Conservation (phyloP, 2,113 vertebrate genomes). For the Neogobius melanostomus region DNA sequence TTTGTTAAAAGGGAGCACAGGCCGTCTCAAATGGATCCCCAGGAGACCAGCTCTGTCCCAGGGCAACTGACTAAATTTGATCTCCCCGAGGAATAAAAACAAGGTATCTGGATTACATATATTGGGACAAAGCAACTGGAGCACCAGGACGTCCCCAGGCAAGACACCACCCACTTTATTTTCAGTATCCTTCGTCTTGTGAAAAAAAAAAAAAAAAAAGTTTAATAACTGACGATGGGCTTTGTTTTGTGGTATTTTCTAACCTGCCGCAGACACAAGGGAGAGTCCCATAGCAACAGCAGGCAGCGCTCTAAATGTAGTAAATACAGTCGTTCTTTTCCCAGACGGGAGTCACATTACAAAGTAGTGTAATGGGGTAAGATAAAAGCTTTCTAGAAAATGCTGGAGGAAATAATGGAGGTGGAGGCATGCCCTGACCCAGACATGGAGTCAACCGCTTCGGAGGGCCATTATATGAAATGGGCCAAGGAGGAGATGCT, state of each 20-base stretch:
- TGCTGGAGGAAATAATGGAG: background rate
- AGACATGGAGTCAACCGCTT: background rate
- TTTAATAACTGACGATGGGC: background rate
- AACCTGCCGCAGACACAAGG: background rate
- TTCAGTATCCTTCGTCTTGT: background rate
- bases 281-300: background rate
- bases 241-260: background rate
- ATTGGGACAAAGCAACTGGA: conserved; percentile 13
- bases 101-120: conserved; percentile 19
- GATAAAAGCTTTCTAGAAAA: conserved; percentile 2
- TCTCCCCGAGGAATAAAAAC: conserved; percentile 24
- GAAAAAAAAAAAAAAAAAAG: too few species aligned
- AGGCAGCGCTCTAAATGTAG: background rate
- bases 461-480: background rate
- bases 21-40: conserved; percentile 40
- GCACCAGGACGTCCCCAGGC: conserved; percentile 2
- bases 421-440: background rate
- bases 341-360: background rate
- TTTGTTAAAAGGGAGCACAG: conserved; percentile 36
- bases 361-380: background rate
- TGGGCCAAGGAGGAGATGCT: background rate
- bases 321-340: background rate
- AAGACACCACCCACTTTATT: background rate
- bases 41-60: conserved; percentile 34
- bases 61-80: conserved; percentile 18